phyloP scores from a whole-genome alignment of 1,140 invertebrate genomes.

The Hydropsyche tenuis region DNA sequence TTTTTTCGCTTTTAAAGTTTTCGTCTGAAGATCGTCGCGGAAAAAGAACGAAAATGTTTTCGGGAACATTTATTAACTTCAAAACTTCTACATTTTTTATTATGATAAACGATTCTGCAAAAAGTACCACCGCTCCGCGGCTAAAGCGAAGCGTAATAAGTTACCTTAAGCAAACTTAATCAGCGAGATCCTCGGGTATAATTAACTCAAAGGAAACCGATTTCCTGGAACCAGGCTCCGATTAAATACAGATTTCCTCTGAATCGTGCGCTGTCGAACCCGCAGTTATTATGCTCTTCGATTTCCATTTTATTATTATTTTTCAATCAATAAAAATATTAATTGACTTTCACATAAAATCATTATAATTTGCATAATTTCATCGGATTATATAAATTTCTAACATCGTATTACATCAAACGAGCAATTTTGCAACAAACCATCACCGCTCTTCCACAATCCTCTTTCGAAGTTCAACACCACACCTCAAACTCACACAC shows the following conservation, averaged over 20 bases:
- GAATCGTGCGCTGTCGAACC: background rate
- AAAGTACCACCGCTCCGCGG: background rate
- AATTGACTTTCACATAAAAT: too few species aligned
- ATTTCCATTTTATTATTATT: conserved; percentile 10
- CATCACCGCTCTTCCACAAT: too few species aligned
- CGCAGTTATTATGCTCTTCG: background rate
- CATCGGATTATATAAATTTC: too few species aligned
- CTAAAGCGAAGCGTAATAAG: conserved; percentile 16
- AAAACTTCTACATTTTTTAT: background rate
- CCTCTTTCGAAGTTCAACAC: too few species aligned
- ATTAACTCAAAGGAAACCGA: conserved; percentile 28
- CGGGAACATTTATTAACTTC: conserved; percentile 19
- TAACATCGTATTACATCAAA: too few species aligned
- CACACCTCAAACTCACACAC: too few species aligned
- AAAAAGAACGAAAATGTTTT: conserved; percentile 4
- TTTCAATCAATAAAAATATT: too few species aligned
- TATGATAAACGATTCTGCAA: conserved; percentile 22
- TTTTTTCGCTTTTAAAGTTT: too few species aligned
- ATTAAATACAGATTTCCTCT: conserved; percentile 24
- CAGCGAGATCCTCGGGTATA: conserved; percentile 16
- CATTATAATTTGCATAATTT: too few species aligned
- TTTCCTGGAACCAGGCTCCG: background rate
- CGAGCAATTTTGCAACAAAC: too few species aligned
- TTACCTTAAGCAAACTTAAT: conserved; percentile 28
- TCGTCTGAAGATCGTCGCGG: background rate